Evolutionary conservation across 2,113 vertebrate genomes (phyloP).

Genomic region (Corydoras maculifer): DNA sequence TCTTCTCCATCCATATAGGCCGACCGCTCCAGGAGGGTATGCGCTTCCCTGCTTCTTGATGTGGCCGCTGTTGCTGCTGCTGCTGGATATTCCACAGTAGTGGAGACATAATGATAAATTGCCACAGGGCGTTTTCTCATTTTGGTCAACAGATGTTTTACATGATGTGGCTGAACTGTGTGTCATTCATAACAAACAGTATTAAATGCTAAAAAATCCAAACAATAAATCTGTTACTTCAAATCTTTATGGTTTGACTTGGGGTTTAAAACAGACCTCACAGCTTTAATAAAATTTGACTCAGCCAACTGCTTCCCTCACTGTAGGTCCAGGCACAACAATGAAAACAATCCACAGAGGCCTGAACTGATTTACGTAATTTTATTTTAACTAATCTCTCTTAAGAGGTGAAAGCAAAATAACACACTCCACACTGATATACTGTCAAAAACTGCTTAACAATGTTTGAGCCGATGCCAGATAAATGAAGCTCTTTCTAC

Average conservation of each 20-base stretch:
- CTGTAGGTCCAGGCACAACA: conserved; percentile 10
- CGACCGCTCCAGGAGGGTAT: conserved; percentile 94
- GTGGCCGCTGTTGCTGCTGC: conserved; percentile 70
- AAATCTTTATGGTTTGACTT: conserved; percentile 1
- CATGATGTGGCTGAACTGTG: background rate
- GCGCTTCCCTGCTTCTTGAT: conserved; percentile 89
- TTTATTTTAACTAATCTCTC: conserved; percentile 51
- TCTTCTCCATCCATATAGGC: conserved; percentile 98
- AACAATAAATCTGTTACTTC: conserved; percentile 14
- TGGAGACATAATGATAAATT: background rate
- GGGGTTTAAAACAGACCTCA: conserved; percentile 10
- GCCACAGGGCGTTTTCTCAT: background rate
- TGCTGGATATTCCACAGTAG: conserved; percentile 20
- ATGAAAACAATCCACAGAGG: conserved; percentile 18
- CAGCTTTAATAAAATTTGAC: conserved; percentile 24
- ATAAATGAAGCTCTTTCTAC: conserved; percentile 1
- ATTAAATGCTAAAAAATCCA: background rate
- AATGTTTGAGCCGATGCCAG: conserved; percentile 39
- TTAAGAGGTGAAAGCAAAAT: conserved; percentile 37
- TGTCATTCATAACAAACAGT: background rate
- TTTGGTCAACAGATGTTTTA: background rate
- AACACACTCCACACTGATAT: conserved; percentile 39
- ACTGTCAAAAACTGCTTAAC: conserved; percentile 45
- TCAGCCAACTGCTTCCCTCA: conserved; percentile 1
- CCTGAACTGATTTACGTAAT: conserved; percentile 43